Evolutionary conservation across 92 coral and sea anemone species (phyloP).

Genomic region (Blastomussa wellsi): DNA sequence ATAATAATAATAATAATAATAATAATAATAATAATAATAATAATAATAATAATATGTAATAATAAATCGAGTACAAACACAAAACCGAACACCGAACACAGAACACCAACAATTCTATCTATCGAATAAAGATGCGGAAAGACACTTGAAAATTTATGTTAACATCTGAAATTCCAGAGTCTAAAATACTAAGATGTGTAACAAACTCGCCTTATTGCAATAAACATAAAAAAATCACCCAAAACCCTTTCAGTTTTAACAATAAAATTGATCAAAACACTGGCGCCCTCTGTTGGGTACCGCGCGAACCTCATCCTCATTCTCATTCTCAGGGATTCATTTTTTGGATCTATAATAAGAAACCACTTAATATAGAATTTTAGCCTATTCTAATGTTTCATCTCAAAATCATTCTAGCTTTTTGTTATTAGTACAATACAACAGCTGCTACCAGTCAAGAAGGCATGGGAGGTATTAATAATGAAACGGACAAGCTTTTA

Average conservation of each 20-base stretch:
- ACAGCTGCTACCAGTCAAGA: constrained; percentile 1
- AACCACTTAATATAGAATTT: not conserved
- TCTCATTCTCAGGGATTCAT: too few species aligned
- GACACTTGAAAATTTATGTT: too few species aligned
- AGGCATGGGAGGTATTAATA: not conserved
- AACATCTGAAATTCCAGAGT: too few species aligned
- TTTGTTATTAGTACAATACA: not conserved
- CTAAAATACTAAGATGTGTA: too few species aligned
- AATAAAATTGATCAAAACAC: not conserved
- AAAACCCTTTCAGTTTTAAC: not conserved
- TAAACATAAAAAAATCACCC: not conserved
- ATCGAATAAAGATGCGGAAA: too few species aligned
- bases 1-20: too few species aligned
- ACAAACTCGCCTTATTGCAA: too few species aligned
- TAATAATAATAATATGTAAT: too few species aligned
- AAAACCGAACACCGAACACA: too few species aligned
- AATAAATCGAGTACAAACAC: too few species aligned
- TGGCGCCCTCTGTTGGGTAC: not conserved
- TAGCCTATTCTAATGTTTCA: not conserved
- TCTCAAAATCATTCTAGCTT: not conserved
- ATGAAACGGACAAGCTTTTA: not conserved
- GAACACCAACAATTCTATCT: too few species aligned
- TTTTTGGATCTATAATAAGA: not conserved
- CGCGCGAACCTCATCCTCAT: not conserved
- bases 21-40: too few species aligned